Percentiles rank a stretch among this genome's conserved stretches.
These are phyloP conservation scores for Molossus molossus DNA, from an alignment of 2,797 vertebrate genomes.

Conservation along the genomic window DNA sequence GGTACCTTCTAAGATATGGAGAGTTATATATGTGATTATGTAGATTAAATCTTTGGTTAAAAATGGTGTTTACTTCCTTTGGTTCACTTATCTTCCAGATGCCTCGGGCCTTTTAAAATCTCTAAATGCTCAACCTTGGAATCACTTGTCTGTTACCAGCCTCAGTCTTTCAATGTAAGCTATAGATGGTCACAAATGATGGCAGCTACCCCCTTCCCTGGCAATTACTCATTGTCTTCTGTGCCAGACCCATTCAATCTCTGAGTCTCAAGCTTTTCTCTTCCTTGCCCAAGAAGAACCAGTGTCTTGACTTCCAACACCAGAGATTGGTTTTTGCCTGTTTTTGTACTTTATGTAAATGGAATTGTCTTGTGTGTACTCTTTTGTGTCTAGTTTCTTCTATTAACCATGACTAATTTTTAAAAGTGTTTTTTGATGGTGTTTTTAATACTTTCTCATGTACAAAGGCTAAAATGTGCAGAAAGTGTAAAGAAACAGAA, in stretches of 20 bases:
- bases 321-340: not conserved
- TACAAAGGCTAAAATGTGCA: not conserved
- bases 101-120: not conserved
- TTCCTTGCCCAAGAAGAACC: not conserved
- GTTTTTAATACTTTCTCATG: slow-evolving; percentile 2
- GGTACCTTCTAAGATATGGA: not conserved
- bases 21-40: not conserved
- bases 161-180: not conserved
- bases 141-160: not conserved
- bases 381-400: not conserved
- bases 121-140: not conserved
- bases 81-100: not conserved
- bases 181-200: not conserved
- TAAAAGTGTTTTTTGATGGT: not conserved
- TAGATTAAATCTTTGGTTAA: not conserved
- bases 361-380: not conserved
- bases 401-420: not conserved
- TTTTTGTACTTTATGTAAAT: not conserved
- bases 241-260: not conserved
- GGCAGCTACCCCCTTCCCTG: too few species aligned
- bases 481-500: not conserved
- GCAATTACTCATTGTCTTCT: not conserved
- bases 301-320: not conserved
- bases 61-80: not conserved
- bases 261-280: not conserved